phyloP scores from a whole-genome alignment of 2,113 vertebrate genomes.

The Hystrix brachyura region DNA sequence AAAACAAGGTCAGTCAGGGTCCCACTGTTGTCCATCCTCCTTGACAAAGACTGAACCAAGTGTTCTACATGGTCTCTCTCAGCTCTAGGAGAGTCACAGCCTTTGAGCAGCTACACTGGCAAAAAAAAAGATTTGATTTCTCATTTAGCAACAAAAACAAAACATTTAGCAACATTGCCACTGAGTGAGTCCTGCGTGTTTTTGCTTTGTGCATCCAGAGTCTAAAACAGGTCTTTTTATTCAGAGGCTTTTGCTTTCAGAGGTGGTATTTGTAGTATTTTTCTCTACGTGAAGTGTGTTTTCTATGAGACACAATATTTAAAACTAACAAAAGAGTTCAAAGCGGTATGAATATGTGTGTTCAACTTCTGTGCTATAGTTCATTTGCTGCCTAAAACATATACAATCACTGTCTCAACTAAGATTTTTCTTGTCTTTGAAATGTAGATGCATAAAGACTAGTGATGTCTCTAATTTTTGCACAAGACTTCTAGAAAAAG shows the following conservation, averaged over 20 bases:
- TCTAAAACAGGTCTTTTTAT: background rate
- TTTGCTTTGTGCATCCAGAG: background rate
- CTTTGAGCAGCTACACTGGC: background rate
- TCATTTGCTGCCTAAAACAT: background rate
- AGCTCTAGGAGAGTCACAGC: background rate
- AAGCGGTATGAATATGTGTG: slow-evolving; percentile 31
- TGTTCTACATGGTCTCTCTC: background rate
- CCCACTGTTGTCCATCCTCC: background rate
- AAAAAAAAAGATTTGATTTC: background rate
- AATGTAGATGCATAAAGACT: background rate
- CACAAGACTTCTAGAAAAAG: background rate
- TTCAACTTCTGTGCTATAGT: slow-evolving; percentile 7
- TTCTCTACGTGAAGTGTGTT: background rate
- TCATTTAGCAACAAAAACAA: no score
- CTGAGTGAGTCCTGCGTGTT: background rate
- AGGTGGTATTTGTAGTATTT: background rate
- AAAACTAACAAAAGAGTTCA: background rate
- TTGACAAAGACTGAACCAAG: background rate
- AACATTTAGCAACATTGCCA: background rate
- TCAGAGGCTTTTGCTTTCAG: background rate
- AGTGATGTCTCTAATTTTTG: background rate
- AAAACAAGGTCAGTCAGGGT: background rate
- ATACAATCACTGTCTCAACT: background rate
- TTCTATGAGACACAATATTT: background rate
- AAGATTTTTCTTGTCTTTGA: background rate